Evolutionary conservation across 2,113 vertebrate genomes (phyloP), one percentile per base, ranked within the genome.

Genomic region (Phalacrocorax aristotelis): DNA sequence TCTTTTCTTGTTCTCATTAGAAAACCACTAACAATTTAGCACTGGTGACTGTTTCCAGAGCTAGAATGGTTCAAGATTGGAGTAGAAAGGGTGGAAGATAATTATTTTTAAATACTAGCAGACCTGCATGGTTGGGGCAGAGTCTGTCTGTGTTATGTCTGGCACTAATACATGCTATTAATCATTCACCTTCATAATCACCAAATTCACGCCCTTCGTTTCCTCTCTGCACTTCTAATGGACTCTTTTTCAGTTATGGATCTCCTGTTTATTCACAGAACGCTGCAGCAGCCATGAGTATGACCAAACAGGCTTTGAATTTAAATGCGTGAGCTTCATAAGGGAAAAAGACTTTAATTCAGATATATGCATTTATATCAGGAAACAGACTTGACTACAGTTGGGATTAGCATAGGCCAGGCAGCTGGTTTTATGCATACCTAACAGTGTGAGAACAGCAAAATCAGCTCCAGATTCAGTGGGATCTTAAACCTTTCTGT

Each of bases 171-270:
- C 9, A 23, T 25, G 8, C 32, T 66, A 90, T 93, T 85, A 83
- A 95, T 86, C 61, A 66, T 89, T 83, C 81, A 86, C 58, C 16
- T 91, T 93, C 54, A 62, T 77, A 86, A 95, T 83, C 54, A 88
- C 51, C 42, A 70, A 88, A 94, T 94, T 95, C 71, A 64, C 23
- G 3, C 71, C n/a, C 26, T 78, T 91, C 4, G 1, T 75, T 90
- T 90, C 83, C 48, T 89, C 32, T 90, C 54, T 83, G 25, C 34
- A 34, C 46, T 88, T 93, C 32, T 90, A 70, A 89, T 52, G 68
- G 55, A 42, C 8, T 66, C 10, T 92, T 91, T 91, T 90, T 83
- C 46, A 90, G 32, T 90, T 80, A 66, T 16, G 8, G n/a, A n/a
- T 83, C 70, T 91, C 77, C 51, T 93, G 49, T 68, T 94, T 96